A percentile compares a stretch with the other conserved stretches of the same genome.
Conservation (phyloP, 2,113 vertebrate genomes). For the Panthera uncia region DNA sequence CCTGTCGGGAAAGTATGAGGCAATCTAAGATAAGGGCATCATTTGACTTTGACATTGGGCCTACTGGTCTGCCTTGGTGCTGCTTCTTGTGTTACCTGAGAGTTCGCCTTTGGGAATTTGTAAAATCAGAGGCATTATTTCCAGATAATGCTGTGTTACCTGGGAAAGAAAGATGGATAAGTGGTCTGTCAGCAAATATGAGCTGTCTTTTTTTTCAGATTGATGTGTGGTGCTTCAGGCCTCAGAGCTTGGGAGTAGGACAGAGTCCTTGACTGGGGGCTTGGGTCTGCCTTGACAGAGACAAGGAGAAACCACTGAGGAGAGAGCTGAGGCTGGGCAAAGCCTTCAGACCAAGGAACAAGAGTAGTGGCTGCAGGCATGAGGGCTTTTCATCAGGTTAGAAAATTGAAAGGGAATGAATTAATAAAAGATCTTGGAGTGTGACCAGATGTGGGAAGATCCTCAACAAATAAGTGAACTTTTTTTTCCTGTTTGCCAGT, state of each 20-base stretch:
- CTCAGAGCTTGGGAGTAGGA: background rate
- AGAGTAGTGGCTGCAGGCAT: background rate
- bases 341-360: background rate
- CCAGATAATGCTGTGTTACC: background rate
- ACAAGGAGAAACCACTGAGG: background rate
- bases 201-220: background rate
- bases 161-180: background rate
- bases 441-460: background rate
- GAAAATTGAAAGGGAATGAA: background rate
- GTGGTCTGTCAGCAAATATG: background rate
- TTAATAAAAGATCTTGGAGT: background rate
- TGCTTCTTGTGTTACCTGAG: background rate
- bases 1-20: background rate
- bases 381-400: background rate
- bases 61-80: background rate
- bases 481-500: background rate
- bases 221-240: background rate
- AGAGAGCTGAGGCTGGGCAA: background rate
- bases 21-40: background rate
- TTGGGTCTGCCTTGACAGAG: background rate
- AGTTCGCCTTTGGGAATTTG: background rate
- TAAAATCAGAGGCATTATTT: background rate
- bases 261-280: background rate
- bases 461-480: background rate
- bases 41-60: background rate